A percentile compares a stretch with the other conserved stretches of the same genome.
These are phyloP conservation scores for Pteria penguin DNA, from an alignment of 2,888 invertebrate species.

Conservation along the genomic window DNA sequence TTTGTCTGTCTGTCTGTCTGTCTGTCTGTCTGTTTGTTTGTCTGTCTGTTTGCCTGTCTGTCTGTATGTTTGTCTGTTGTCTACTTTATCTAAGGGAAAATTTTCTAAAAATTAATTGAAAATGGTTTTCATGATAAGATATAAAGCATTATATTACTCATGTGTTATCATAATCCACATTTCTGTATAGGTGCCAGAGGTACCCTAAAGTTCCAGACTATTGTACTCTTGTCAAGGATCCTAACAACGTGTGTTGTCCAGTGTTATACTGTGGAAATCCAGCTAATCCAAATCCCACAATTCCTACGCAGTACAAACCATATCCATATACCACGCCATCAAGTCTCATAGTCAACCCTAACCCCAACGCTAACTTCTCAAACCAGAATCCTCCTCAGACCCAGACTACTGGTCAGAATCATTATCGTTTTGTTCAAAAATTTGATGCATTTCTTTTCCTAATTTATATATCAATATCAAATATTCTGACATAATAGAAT, in stretches of 20 bases:
- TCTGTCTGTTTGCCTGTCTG: no score
- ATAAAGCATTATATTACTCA: no score
- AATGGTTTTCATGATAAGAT: no score
- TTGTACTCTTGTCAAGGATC: conserved; percentile 63
- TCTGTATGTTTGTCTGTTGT: no score
- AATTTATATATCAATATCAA: no score
- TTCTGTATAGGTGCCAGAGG: conserved; percentile 51
- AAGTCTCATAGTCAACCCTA: conserved; percentile 36
- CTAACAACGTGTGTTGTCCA: conserved; percentile 62
- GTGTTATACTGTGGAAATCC: conserved; percentile 67
- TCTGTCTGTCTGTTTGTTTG: no score
- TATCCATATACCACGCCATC: conserved; percentile 52
- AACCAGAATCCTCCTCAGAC: conserved; percentile 1
- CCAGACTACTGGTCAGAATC: background rate
- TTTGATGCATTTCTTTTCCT: background rate
- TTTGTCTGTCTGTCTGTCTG: no score
- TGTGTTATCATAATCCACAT: background rate
- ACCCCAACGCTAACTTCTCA: conserved; percentile 34
- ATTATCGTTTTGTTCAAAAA: background rate
- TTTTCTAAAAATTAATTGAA: background rate
- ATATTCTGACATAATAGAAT: no score
- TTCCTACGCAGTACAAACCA: conserved; percentile 51
- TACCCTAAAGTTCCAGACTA: conserved; percentile 60
- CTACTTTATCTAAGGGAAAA: background rate
- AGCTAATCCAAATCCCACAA: conserved; percentile 54